phyloP scores from a whole-genome alignment of 2,797 vertebrate genomes.

The Tinamus major region DNA sequence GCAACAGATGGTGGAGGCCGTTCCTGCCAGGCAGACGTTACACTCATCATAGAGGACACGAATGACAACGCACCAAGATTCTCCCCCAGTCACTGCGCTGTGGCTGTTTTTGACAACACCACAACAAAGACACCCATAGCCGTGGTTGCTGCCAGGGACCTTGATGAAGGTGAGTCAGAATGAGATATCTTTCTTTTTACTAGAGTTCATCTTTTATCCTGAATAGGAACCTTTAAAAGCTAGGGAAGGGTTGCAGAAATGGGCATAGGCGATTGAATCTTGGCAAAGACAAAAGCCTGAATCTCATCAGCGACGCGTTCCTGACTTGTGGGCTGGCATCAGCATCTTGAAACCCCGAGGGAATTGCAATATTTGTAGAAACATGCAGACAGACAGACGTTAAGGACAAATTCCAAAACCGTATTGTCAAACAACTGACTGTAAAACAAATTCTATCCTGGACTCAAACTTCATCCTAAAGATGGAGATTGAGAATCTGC shows the following conservation, averaged over 20 bases:
- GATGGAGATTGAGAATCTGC: not conserved
- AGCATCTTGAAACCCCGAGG: not conserved
- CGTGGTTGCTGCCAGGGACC: slow-evolving; percentile 91
- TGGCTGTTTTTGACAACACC: slow-evolving; percentile 96
- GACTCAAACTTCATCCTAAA: not conserved
- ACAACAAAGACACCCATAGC: slow-evolving; percentile 91
- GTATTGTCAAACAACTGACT: not conserved
- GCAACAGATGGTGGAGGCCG: slow-evolving; percentile 93
- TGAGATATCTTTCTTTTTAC: not conserved
- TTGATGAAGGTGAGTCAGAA: slow-evolving; percentile 88
- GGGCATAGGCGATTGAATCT: not conserved
- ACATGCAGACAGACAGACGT: not conserved
- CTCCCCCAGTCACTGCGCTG: slow-evolving; percentile 89
- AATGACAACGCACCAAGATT: slow-evolving; percentile 94
- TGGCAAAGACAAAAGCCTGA: not conserved
- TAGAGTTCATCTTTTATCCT: not conserved
- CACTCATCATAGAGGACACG: slow-evolving; percentile 87
- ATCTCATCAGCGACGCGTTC: not conserved
- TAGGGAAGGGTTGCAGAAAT: not conserved
- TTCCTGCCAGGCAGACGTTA: slow-evolving; percentile 92
- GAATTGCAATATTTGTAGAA: not conserved
- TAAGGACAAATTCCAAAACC: not conserved
- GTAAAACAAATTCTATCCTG: not conserved
- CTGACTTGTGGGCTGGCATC: not conserved
- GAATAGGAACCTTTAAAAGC: not conserved